Evolutionary conservation across 1,140 invertebrate species (phyloP), one percentile per base, ranked within the genome.

Genomic region (Leptopilina clavipes): DNA sequence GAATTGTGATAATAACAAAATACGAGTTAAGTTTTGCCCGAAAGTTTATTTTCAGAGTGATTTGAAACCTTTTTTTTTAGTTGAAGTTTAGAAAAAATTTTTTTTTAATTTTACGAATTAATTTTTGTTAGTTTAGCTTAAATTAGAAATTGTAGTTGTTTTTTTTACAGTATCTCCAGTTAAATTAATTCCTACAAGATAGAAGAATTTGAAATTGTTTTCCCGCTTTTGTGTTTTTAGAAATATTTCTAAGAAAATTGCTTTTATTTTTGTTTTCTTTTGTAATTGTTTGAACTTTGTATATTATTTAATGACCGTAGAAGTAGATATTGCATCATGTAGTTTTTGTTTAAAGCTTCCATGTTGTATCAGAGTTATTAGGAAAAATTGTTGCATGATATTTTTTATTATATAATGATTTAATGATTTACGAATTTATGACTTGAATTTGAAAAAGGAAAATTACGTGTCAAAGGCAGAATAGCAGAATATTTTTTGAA

Each of bases 271-370:
- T n/a, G 14, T 52, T 17, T 17, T n/a, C 17, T 14, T 45, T 52
- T 52, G 48, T 17, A n/a, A 48, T 1, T 48, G 45, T 52, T 17
- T 52, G 48, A 52, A 52, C 14, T n/a, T 17, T 52, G 48, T n/a
- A 40, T 9, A 40, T n/a, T n/a, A n/a, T 40, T 40, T 52, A n/a
- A 52, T 52, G 5, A 52, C n/a, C n/a, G 48, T 52, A 17, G n/a
- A 52, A 52, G 48, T 52, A 52, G 48, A 52, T 17, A 52, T 52
- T 52, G 48, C 48, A 52, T 52, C 14, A 52, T 52, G 48, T 52
- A 52, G 48, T 52, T 52, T n/a, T 52, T 52, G 48, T 40, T 3
- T 7, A 40, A 40, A 40, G 37, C 48, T 52, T 52, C n/a, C 1
- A 52, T 52, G 48, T 52, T 7, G 17, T 17, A 52, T 17, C 6